These are phyloP conservation scores for Eurystomus gularis DNA, from an alignment of 2,113 vertebrate genomes.

Conservation along the genomic window DNA sequence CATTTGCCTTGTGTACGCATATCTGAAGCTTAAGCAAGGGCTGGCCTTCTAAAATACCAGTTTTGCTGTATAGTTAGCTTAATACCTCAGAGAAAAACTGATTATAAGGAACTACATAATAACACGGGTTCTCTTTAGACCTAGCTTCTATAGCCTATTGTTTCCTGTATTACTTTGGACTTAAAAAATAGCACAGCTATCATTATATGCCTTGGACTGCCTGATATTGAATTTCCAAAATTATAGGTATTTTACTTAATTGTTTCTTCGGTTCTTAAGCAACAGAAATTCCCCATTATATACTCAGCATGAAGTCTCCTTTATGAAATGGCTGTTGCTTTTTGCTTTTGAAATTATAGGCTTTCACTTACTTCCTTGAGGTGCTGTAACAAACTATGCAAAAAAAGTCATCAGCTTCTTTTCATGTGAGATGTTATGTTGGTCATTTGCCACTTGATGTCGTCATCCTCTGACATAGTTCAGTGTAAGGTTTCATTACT, in stretches of 20 bases:
- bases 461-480: background rate
- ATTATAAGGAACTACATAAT: background rate
- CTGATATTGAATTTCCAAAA: background rate
- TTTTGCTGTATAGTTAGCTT: background rate
- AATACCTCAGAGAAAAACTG: background rate
- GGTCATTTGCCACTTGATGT: background rate
- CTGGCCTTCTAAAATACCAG: background rate
- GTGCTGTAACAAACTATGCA: background rate
- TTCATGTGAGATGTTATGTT: background rate
- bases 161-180: background rate
- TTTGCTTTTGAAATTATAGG: background rate
- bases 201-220: background rate
- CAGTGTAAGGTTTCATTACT: background rate
- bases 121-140: background rate
- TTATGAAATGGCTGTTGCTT: background rate
- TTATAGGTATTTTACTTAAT: background rate
- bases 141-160: background rate
- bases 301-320: background rate
- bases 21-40: background rate
- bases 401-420: background rate
- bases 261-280: background rate
- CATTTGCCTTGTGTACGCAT: background rate
- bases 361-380: background rate
- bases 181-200: background rate
- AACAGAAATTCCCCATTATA: background rate